Conservation (phyloP, 2,113 vertebrate genomes). For the Sebastes fasciatus region DNA sequence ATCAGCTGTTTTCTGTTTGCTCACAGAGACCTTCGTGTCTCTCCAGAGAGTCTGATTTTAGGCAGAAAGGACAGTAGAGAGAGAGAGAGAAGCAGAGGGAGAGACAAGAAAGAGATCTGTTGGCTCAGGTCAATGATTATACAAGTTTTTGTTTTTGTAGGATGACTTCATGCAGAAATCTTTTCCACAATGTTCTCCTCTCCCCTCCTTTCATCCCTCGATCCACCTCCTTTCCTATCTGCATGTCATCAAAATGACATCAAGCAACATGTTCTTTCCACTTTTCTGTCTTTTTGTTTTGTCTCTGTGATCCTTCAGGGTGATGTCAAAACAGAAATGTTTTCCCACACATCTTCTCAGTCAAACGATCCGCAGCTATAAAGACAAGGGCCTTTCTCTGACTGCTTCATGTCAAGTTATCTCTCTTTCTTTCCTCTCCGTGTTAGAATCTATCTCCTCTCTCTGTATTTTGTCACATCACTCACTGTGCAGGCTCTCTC, state of each 20-base stretch:
- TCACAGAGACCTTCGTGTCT: slow-evolving; percentile 53
- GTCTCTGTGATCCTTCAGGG: slow-evolving; percentile 35
- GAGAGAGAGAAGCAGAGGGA: background rate
- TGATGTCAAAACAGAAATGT: slow-evolving; percentile 45
- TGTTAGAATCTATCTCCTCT: slow-evolving; percentile 32
- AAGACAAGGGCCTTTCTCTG: slow-evolving; percentile 27
- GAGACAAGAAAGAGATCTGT: slow-evolving; percentile 27
- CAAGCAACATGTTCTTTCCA: slow-evolving; percentile 17
- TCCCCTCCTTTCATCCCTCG: slow-evolving; percentile 18
- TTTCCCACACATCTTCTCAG: slow-evolving; percentile 31
- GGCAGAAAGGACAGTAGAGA: slow-evolving; percentile 13
- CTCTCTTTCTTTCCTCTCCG: slow-evolving; percentile 18
- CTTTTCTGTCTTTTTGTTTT: slow-evolving; percentile 4
- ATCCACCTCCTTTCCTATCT: slow-evolving; percentile 26
- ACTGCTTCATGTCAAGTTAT: slow-evolving; percentile 48
- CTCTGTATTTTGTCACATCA: slow-evolving; percentile 11
- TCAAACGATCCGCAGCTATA: too few relatives aligned
- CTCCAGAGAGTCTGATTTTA: slow-evolving; percentile 45
- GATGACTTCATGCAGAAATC: slow-evolving; percentile 61
- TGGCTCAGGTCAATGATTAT: slow-evolving; percentile 61
- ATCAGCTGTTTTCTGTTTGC: slow-evolving; percentile 75
- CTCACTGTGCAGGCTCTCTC: slow-evolving; percentile 14
- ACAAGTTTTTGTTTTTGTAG: slow-evolving; percentile 39
- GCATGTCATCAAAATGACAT: slow-evolving; percentile 44
- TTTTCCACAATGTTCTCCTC: slow-evolving; percentile 43